Evolutionary conservation across 2,797 vertebrate species (phyloP).

Genomic region (Triplophysa bombifrons): DNA sequence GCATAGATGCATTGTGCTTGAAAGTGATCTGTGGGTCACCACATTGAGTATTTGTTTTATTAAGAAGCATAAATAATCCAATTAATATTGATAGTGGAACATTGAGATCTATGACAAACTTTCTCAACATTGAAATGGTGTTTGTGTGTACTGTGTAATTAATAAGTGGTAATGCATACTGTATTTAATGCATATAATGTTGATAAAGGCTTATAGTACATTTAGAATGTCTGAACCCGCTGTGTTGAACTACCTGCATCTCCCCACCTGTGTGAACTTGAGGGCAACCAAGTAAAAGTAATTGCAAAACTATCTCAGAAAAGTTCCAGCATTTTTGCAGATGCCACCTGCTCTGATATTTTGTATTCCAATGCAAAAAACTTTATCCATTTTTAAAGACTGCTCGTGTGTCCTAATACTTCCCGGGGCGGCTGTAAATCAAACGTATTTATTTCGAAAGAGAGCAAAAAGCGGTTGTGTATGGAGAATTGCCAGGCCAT

Average conservation of each 20-base stretch:
- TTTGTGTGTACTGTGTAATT: background rate
- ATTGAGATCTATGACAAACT: background rate
- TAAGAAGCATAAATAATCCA: background rate
- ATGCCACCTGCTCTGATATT: background rate
- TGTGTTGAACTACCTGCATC: too few species aligned
- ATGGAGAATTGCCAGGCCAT: constrained; percentile 30
- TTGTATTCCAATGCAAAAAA: background rate
- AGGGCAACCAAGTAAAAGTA: too few species aligned
- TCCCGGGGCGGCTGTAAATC: background rate
- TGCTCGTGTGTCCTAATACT: background rate
- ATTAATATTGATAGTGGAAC: background rate
- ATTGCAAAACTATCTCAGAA: background rate
- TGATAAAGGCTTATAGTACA: too few species aligned
- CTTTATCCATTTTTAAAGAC: background rate
- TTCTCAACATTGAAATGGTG: background rate
- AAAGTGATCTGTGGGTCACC: background rate
- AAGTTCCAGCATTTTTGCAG: background rate
- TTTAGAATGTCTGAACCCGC: too few species aligned
- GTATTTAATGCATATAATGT: too few species aligned
- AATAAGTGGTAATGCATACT: too few species aligned
- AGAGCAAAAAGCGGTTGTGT: constrained; percentile 19
- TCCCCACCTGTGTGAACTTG: too few species aligned
- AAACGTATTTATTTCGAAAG: constrained; percentile 25
- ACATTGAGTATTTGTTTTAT: background rate
- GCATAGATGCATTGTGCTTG: background rate